Base-by-base conservation (phyloP, 2,888 invertebrate genomes). In the Penaeus monodon region DNA sequence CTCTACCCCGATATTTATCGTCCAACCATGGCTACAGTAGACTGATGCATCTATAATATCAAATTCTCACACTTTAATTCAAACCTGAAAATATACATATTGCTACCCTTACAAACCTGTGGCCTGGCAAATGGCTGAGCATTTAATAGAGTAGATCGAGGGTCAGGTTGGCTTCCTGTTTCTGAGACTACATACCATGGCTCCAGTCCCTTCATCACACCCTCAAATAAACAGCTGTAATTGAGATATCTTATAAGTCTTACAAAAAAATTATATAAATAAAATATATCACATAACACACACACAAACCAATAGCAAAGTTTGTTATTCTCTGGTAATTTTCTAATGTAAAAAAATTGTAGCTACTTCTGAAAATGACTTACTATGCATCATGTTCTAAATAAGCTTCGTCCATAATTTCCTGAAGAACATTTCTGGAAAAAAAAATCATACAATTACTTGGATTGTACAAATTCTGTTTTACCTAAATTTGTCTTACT, bases 341-440 rank as follows among this genome's bases (percentile, higher is more conserved):
- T 14, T 57, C 3, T 57, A 57, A 57, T 57, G 57, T 44, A 44
- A 44, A 44, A 38, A 38, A 44, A 44, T 10, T 44, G 10, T 0
- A 44, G 44, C 44, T 6, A 44, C 3, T 44, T 44, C 44, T 44
- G 8, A 77, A 57, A 68, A 79, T 92, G 91, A 95, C 95, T 95
- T 93, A 96, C 96, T 95, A 96, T 74, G 96, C 95, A 92, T 97
- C 97, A 91, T 96, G 95, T 92, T 96, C 97, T 83, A 96, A 92
- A 91, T 94, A 95, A 22, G 93, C 92, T 78, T 95, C 94, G 91
- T 96, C 94, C 91, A 96, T 93, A 63, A 96, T 93, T 91, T 94
- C 94, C 90, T 94, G 93, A 44, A 96, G 93, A 24, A 94, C 94
- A 33, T 94, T 94, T 91, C 96, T 96, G 93, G 90, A 94, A 91